Evolutionary conservation across 2,888 invertebrate species (phyloP), one percentile per base, ranked within the genome.

Genomic region (Chymomyza caudatula): DNA sequence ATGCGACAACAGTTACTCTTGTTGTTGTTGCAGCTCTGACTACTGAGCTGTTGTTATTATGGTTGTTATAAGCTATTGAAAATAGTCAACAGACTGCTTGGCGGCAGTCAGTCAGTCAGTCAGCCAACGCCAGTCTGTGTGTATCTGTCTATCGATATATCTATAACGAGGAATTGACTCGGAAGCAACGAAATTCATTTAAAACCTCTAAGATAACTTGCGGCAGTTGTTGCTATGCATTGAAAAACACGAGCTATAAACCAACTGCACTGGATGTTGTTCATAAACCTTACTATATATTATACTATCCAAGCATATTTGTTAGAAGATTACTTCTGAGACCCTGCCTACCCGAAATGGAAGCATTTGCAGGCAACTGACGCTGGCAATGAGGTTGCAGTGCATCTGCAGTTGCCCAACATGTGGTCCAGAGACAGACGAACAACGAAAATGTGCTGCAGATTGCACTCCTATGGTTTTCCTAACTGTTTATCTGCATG

Each of bases 401-500:
- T 47, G 47, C 17, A 19, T 47, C 47, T 51, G 8, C 51, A 51
- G 22, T 51, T 56, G 61, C 65, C 68, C 74, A 72, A 74, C 74
- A 76, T 78, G 73, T 81, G 79, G 78, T 77, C 73, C 79, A 76
- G 19, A 15, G 22, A 6, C 51, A 22, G 51, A 55, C 53, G 44
- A 43, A 15, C 52, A 51, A 60, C 25, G 19, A 65, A 61, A 60
- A 54, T 59, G 69, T 60, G 67, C 53, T 61, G 25, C 19, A 22
- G 56, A 15, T 42, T 17, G 75, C 75, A 77, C 70, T 85, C 61
- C 77, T 77, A 85, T 71, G 79, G 80, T 67, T 77, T 80, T 82
- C 63, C 67, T 77, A 80, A 85, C 85, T 82, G 80, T 82, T 82
- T 76, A 82, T 80, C 83, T 74, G 82, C 85, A 64, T 85, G 79